phyloP scores from a whole-genome alignment of 2,888 invertebrate species.

The Alcis repandata region DNA sequence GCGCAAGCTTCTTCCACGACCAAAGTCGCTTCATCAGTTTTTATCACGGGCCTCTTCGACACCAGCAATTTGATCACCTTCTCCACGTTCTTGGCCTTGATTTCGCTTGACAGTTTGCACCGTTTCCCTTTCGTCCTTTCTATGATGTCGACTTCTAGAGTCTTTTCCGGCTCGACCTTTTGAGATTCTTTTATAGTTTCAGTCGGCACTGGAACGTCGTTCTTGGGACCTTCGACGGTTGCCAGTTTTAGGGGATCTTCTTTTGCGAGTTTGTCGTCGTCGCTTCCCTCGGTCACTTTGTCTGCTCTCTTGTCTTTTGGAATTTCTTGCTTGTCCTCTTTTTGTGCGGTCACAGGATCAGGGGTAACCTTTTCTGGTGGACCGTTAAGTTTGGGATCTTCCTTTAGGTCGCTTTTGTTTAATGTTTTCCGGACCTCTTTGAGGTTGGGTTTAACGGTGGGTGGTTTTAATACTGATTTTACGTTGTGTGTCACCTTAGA shows the following conservation, averaged over 20 bases:
- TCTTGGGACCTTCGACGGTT: slow-evolving; percentile 43
- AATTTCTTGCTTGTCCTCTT: slow-evolving; percentile 47
- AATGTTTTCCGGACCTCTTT: slow-evolving; percentile 61
- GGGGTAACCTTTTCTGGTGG: slow-evolving; percentile 44
- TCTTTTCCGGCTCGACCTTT: slow-evolving; percentile 42
- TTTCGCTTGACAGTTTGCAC: slow-evolving; percentile 67
- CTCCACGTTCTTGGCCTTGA: slow-evolving; percentile 75
- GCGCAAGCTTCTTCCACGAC: slow-evolving; percentile 75
- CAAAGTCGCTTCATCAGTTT: slow-evolving; percentile 74
- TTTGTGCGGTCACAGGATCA: slow-evolving; percentile 42
- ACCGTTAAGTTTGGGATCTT: slow-evolving; percentile 51
- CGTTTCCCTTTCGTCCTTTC: slow-evolving; percentile 57
- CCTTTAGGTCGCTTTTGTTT: slow-evolving; percentile 48
- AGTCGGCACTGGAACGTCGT: slow-evolving; percentile 33
- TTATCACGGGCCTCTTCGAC: slow-evolving; percentile 78
- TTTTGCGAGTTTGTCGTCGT: slow-evolving; percentile 35
- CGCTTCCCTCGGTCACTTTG: slow-evolving; percentile 39
- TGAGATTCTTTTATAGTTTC: slow-evolving; percentile 47
- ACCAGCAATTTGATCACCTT: slow-evolving; percentile 79
- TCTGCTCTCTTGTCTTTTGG: slow-evolving; percentile 42
- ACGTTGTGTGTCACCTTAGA: slow-evolving; percentile 73
- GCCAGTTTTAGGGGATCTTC: slow-evolving; percentile 32
- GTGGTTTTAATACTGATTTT: slow-evolving; percentile 78
- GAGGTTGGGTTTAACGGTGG: slow-evolving; percentile 63
- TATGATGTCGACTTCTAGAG: slow-evolving; percentile 38